Evolutionary conservation across 1,140 invertebrate genomes (phyloP).

Genomic region (Hirudo medicinalis): DNA sequence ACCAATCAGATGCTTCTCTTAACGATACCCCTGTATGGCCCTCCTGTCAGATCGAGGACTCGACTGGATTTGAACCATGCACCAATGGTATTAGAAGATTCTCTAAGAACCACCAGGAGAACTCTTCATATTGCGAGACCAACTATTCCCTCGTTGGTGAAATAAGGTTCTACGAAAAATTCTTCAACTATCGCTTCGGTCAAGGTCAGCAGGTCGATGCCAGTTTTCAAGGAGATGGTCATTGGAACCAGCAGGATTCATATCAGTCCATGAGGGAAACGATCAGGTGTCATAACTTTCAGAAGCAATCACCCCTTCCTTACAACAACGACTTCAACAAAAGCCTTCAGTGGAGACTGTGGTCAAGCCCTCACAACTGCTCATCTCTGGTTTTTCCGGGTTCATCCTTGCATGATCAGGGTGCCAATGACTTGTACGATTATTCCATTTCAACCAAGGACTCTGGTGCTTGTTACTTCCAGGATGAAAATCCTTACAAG

Average conservation of each 20-base stretch:
- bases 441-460: not conserved
- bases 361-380: not conserved
- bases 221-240: too few species aligned
- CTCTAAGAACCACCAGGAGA: not conserved
- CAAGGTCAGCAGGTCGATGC: not conserved
- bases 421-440: not conserved
- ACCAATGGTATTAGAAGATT: not conserved
- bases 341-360: not conserved
- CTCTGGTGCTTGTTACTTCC: not conserved
- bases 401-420: not conserved
- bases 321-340: conserved; percentile 1
- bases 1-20: not conserved
- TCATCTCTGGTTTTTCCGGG: not conserved
- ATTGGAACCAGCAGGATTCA: too few species aligned
- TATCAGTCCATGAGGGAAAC: too few species aligned
- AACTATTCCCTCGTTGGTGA: conserved; percentile 1
- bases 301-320: not conserved
- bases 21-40: not conserved
- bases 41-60: not conserved
- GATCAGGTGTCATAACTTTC: not conserved
- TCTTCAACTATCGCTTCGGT: not conserved
- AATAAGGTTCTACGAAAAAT: conserved; percentile 6
- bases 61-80: not conserved
- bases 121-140: not conserved
- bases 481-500: not conserved